Conservation (phyloP, 2,113 vertebrate genomes). For the Coryphaenoides rupestris region DNA sequence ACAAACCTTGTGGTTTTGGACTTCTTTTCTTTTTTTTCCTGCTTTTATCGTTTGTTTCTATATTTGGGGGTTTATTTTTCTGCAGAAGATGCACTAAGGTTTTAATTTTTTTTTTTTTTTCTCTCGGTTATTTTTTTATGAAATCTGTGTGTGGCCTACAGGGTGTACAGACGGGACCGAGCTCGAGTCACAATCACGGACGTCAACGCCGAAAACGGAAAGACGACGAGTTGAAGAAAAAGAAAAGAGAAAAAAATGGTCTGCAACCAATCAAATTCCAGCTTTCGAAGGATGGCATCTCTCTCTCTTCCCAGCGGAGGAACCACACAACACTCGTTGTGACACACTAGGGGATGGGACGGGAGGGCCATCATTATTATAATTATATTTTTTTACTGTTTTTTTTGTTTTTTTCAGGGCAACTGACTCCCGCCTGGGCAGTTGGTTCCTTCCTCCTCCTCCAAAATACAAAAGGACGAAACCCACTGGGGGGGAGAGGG, state of each 20-base stretch:
- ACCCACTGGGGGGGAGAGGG: constrained; percentile 41
- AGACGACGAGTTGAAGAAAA: constrained; percentile 52
- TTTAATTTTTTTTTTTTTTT: constrained; percentile 85
- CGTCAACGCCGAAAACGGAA: constrained; percentile 65
- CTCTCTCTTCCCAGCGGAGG: constrained; percentile 73
- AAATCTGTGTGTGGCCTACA: constrained; percentile 84
- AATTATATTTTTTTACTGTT: too few relatives aligned
- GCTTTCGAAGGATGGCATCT: constrained; percentile 65
- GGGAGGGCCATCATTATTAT: too few relatives aligned
- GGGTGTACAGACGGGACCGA: constrained; percentile 72
- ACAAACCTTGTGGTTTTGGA: constrained; percentile 74
- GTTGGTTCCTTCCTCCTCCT: constrained; percentile 24
- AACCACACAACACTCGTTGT: constrained; percentile 56
- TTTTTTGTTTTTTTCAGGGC: neutral
- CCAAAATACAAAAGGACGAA: constrained; percentile 52
- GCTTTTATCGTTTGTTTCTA: constrained; percentile 88
- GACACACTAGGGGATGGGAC: constrained; percentile 63
- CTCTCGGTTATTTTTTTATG: constrained; percentile 73
- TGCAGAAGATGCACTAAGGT: constrained; percentile 97
- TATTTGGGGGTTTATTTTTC: constrained; percentile 68
- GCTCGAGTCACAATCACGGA: constrained; percentile 47
- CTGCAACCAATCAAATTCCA: constrained; percentile 60
- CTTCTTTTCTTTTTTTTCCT: constrained; percentile 84
- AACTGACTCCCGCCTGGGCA: constrained; percentile 36
- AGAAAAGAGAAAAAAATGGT: constrained; percentile 20